Percentiles rank a stretch among this genome's conserved stretches.
Evolutionary conservation across 92 coral and sea anemone species (phyloP).

Genomic region (Epizoanthus rinbou): DNA sequence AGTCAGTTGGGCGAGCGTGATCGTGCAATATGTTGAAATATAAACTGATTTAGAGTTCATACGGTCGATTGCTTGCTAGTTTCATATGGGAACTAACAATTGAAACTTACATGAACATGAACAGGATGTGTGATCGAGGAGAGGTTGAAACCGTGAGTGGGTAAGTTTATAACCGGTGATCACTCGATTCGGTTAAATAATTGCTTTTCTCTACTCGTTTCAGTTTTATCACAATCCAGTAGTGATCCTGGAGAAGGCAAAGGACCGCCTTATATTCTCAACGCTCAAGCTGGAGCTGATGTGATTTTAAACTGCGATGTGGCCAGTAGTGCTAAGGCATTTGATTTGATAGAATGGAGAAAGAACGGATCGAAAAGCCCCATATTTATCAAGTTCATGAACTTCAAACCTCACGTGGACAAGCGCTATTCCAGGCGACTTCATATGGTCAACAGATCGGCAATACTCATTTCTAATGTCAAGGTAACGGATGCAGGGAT

Average conservation of each 20-base stretch:
- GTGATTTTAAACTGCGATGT: constrained; percentile 69
- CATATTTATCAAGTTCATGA: constrained; percentile 82
- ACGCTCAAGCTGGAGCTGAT: constrained; percentile 76
- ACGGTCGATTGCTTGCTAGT: not conserved
- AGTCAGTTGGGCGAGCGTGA: not conserved
- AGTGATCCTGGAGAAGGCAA: constrained; percentile 32
- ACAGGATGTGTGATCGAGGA: not conserved
- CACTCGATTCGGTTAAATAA: not conserved
- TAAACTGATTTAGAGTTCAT: too few species aligned
- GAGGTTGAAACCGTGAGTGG: not conserved
- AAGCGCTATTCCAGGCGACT: constrained; percentile 78
- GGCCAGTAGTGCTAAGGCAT: constrained; percentile 28
- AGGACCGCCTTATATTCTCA: constrained; percentile 48
- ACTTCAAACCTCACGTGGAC: constrained; percentile 76
- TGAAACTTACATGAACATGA: not conserved
- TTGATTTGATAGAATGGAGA: constrained; percentile 85
- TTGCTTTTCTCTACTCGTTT: not conserved
- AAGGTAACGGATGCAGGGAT: constrained; percentile 79
- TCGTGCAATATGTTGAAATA: not conserved
- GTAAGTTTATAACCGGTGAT: not conserved
- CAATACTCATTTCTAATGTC: constrained; percentile 76
- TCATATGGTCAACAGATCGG: constrained; percentile 71
- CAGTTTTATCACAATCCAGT: constrained; percentile 11
- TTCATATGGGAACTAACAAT: constrained; percentile 16
- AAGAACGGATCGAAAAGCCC: constrained; percentile 76